Evolutionary conservation across 2,113 vertebrate genomes (phyloP), one percentile per base, ranked within the genome.

Genomic region (Phasianus colchicus): DNA sequence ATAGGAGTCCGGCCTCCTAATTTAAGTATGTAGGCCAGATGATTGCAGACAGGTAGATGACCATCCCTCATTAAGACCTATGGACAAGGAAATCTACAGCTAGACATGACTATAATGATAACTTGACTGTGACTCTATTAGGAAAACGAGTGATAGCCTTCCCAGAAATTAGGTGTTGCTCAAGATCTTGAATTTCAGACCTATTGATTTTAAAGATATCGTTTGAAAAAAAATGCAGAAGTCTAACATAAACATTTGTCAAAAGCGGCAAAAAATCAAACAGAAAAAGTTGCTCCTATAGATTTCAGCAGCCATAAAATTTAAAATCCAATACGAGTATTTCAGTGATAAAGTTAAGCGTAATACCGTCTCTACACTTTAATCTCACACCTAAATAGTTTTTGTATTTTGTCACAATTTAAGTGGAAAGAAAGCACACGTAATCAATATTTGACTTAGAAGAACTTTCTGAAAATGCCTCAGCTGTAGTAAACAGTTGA

Each of bases 341-440:
- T 94, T 96, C 86, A 89, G 70, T 95, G 94, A 96, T 94, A 96
- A 97, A 96, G 96, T 95, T 97, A 95, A 96, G 84, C 3, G 1
- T 91, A 95, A 96, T 83, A 91, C 85, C 76, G 67, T 85, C 81
- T 76, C 93, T 94, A 79, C 75, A 88, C 93, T 97, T 97, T 95
- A 96, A 97, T 97, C 96, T 97, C 96, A 96, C 96, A 97, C 91
- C 91, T 95, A 97, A 95, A 95, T 94, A 95, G 95, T 95, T 97
- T 96, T 93, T 94, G 89, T 95, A 93, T 95, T 97, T 97, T 95
- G 90, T 94, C 91, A 92, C 96, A 95, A 93, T 95, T 96, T 96
- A 88, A 97, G 86, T 94, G 95, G 83, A 93, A 96, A 96, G 93
- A 95, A 96, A 95, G 84, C 76, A 85, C 94, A 90, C 66, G 86